Evolutionary conservation across 2,797 vertebrate genomes (phyloP).

Genomic region (Alca torda): DNA sequence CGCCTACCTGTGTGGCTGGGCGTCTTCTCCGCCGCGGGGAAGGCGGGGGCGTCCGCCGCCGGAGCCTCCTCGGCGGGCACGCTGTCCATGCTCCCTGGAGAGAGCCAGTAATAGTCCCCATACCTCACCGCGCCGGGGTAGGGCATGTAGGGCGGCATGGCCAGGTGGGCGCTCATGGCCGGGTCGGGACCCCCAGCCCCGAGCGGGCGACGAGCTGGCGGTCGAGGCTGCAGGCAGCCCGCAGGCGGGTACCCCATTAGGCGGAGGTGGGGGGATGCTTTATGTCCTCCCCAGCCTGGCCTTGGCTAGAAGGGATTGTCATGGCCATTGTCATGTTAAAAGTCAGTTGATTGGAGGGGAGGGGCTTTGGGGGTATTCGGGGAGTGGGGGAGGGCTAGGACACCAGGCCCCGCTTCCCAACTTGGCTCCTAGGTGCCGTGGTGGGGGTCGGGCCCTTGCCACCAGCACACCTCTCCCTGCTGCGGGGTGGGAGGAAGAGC

Average conservation of each 20-base stretch:
- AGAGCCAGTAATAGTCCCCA: slow-evolving; percentile 14
- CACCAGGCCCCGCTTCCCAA: accelerated
- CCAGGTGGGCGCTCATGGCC: slow-evolving; percentile 41
- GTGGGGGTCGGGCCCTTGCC: not conserved
- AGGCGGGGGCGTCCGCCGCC: not conserved
- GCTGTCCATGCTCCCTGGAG: not conserved
- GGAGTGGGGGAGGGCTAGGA: not conserved
- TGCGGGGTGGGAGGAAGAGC: not conserved
- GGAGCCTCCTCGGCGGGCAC: not conserved
- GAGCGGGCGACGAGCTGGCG: not conserved
- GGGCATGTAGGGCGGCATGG: not conserved
- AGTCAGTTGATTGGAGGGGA: slow-evolving; percentile 20
- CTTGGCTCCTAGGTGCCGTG: not conserved
- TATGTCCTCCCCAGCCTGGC: slow-evolving; percentile 21
- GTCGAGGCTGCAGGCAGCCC: not conserved
- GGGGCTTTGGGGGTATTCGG: not conserved
- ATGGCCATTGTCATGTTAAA: slow-evolving; percentile 72
- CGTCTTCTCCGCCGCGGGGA: not conserved
- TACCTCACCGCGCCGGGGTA: not conserved
- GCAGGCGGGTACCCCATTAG: not conserved
- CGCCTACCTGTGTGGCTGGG: slow-evolving; percentile 9
- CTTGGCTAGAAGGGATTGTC: slow-evolving; percentile 17
- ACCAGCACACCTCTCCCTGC: not conserved
- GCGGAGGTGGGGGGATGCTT: not conserved
- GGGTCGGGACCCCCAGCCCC: not conserved